Evolutionary conservation across 35 echinoderm and acorn worm genomes (phyloP), one percentile per base, ranked within the genome.

Genomic region (Holothuria glaberrima): DNA sequence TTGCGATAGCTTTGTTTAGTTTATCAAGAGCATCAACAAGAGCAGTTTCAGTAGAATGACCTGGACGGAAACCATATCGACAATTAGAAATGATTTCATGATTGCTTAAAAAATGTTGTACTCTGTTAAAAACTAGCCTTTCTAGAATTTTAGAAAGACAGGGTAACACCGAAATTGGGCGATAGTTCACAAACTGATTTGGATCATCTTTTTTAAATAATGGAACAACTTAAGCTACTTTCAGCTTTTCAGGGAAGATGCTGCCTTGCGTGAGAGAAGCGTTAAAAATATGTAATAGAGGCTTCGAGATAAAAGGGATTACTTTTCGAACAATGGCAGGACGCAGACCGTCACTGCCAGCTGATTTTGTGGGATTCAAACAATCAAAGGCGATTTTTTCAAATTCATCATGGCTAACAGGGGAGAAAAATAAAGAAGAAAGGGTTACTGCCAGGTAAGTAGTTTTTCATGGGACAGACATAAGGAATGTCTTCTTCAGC

Each of bases 161-260:
- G 66, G 21, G 66, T 22, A 69, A 69, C 66, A 69, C 66, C 31
- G 66, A 69, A 69, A 69, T 69, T 69, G 66, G 66, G 24, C 66
- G 66, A 27, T 69, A 69, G 5, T 65, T 65, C 17, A 26, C 66
- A 69, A 24, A 69, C 66, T 69, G 66, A 69, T 69, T n/a, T 69
- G 25, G 66, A 69, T 69, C 24, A 69, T 22, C 66, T 27, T 26
- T n/a, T 27, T 69, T 69, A 22, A 69, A 69, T 27, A 69, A 6
- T 69, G 66, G n/a, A 69, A 69, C 24, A 27, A 69, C 66, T 69
- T 69, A 26, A 69, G 66, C 21, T 22, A 69, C n/a, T 69, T n/a
- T 69, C 66, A 69, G 66, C 66, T 69, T 69, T n/a, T 69, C 66
- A 69, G 66, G 62, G 66, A 69, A 69, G 25, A 69, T n/a, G 66